These are phyloP conservation scores for Gnathonemus longibarbis DNA, from an alignment of 2,113 vertebrate species.

Conservation along the genomic window DNA sequence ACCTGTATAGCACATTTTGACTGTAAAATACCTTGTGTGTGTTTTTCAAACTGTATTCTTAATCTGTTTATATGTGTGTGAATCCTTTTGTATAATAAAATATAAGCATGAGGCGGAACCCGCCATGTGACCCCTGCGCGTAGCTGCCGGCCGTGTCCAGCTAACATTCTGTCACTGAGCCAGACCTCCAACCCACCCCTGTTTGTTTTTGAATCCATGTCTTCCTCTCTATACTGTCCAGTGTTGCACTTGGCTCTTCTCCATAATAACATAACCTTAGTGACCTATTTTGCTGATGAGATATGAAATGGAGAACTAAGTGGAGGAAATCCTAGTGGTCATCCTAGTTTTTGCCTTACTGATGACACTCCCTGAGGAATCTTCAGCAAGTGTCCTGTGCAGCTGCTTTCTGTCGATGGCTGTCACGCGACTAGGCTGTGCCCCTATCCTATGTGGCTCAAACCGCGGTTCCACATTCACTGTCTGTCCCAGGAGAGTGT, in stretches of 20 bases:
- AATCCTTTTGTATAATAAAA: constrained; percentile 18
- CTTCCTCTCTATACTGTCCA: neutral
- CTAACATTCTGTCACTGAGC: neutral
- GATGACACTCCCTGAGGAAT: neutral
- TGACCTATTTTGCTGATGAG: neutral
- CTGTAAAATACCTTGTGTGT: constrained; percentile 45
- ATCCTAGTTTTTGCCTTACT: neutral
- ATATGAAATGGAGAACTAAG: neutral
- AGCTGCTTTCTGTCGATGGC: neutral
- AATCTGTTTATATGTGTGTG: constrained; percentile 29
- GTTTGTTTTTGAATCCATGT: neutral
- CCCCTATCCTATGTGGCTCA: neutral
- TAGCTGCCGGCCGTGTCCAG: neutral
- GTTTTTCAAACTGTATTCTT: constrained; percentile 38
- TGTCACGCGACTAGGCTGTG: neutral
- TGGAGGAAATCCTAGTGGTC: neutral
- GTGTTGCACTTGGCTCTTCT: neutral
- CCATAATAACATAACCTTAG: neutral
- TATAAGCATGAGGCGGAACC: neutral
- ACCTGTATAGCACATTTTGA: constrained; percentile 37
- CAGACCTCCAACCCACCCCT: neutral
- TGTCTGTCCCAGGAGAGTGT: neutral
- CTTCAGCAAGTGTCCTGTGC: neutral
- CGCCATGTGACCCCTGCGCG: neutral
- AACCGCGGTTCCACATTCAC: neutral